Base-by-base conservation (phyloP, 2,113 vertebrate genomes). In the Erpornis zantholeuca region DNA sequence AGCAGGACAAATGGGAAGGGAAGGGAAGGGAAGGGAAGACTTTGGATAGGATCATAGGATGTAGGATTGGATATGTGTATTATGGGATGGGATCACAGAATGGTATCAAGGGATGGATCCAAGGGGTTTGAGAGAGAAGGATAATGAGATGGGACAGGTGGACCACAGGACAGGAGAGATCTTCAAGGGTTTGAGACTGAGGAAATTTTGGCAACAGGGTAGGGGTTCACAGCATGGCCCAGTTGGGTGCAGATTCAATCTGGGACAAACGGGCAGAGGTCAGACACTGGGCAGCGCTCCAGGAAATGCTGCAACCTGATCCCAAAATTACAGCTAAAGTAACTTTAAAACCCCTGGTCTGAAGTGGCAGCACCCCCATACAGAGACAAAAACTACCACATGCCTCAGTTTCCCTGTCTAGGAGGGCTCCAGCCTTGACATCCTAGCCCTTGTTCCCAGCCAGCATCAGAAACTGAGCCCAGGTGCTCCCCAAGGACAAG, bases 341-440 rank as follows among this genome's bases (percentile, higher is more conserved):
- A 68, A 53, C 31, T 54, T 54, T 53, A 75, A 52, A 64, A 17
- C 3, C 12, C 15, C 20, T 64, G n/a, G 12, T 87, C 50, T 57
- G 79, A 85, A 57, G 25, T 7, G 40, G 40, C 70, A 68, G 25
- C 53, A 28, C 7, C 25, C 9, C 49, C 22, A 36, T 3, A 35
- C 8, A 87, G 78, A 78, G 27, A 64, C 3, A 3, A 69, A 54
- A 50, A 49, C 50, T 80, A 45, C 31, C 20, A 22, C 0, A 0
- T 79, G 66, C 50, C 63, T 85, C 75, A 44, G n/a, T 42, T 88
- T 90, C 50, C 50, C 50, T 59, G 23, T 11, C 71, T 61, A 59
- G 33, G 16, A 86, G 27, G 54, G 28, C 35, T 93, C 23, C 68
- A 85, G 44, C n/a, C 53, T 44, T 8, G 6, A 14, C n/a, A 31